Percentiles rank a stretch among this genome's conserved stretches.
phyloP scores from a whole-genome alignment of 1,140 invertebrate genomes.

The Drosophila rufa region DNA sequence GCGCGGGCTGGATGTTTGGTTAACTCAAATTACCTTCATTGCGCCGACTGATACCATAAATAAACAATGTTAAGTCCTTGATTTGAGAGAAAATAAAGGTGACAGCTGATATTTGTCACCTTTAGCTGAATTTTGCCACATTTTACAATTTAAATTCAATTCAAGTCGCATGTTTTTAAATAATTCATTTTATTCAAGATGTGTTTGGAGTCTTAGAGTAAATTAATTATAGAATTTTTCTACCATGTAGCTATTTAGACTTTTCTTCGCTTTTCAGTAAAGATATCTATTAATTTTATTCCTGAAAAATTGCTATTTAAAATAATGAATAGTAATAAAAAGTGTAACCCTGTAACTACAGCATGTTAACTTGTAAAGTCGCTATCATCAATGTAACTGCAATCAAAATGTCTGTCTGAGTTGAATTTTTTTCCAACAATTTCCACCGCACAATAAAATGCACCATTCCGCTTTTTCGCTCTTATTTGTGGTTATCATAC shows the following conservation, averaged over 20 bases:
- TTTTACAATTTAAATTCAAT: background rate
- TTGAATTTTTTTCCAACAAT: conserved; percentile 16
- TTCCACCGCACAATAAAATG: conserved; percentile 41
- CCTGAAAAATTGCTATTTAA: background rate
- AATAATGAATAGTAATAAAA: background rate
- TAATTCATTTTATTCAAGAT: background rate
- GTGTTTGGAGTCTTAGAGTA: too few species aligned
- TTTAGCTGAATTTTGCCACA: background rate
- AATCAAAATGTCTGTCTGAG: conserved; percentile 17
- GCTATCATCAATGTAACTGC: conserved; percentile 10
- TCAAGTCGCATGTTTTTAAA: background rate
- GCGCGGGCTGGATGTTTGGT: conserved; percentile 13
- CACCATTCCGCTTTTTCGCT: conserved; percentile 32
- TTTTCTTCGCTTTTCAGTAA: background rate
- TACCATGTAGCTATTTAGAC: too few species aligned
- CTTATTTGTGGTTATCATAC: conserved; percentile 73
- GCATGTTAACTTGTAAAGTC: background rate
- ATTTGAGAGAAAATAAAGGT: background rate
- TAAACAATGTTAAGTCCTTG: conserved; percentile 20
- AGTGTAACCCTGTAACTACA: background rate
- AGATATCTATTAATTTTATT: too few species aligned
- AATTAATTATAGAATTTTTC: background rate
- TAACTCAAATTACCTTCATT: conserved; percentile 37
- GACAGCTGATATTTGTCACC: background rate
- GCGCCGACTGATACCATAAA: conserved; percentile 11